Evolutionary conservation across 1,140 invertebrate genomes (phyloP).

Genomic region (Delia radicum): DNA sequence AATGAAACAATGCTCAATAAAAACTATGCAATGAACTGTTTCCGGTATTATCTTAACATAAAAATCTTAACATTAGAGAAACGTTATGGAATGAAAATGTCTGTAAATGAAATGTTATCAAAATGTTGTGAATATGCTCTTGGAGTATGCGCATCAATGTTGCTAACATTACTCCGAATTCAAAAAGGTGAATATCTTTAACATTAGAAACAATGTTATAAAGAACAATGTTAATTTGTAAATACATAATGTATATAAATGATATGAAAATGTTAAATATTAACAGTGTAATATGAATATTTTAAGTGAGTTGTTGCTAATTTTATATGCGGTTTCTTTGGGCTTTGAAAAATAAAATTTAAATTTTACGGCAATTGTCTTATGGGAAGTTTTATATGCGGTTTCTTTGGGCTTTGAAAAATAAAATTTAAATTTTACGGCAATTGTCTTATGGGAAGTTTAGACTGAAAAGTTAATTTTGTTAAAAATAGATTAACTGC

Average conservation of each 20-base stretch:
- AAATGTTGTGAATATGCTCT: not conserved
- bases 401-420: too few relatives aligned
- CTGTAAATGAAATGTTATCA: not conserved
- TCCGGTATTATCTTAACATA: not conserved
- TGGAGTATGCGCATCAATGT: not conserved
- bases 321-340: too few relatives aligned
- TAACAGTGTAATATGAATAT: not conserved
- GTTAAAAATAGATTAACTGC: too few relatives aligned
- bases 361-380: too few relatives aligned
- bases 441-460: too few relatives aligned
- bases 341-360: too few relatives aligned
- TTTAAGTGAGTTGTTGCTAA: too few relatives aligned
- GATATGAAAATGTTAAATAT: not conserved
- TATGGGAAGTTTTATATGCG: too few relatives aligned
- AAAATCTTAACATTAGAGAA: not conserved
- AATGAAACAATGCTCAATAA: conserved; percentile 5
- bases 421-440: too few relatives aligned
- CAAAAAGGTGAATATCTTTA: not conserved
- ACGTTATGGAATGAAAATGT: conserved; percentile 1
- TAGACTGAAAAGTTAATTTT: too few relatives aligned
- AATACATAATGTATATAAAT: not conserved
- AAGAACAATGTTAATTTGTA: not conserved
- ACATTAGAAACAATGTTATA: not conserved
- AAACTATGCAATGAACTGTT: not conserved
- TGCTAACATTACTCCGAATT: not conserved